Evolutionary conservation across 2,113 vertebrate species (phyloP), one percentile per base, ranked within the genome.

Genomic region (Zosterops hypoxanthus): DNA sequence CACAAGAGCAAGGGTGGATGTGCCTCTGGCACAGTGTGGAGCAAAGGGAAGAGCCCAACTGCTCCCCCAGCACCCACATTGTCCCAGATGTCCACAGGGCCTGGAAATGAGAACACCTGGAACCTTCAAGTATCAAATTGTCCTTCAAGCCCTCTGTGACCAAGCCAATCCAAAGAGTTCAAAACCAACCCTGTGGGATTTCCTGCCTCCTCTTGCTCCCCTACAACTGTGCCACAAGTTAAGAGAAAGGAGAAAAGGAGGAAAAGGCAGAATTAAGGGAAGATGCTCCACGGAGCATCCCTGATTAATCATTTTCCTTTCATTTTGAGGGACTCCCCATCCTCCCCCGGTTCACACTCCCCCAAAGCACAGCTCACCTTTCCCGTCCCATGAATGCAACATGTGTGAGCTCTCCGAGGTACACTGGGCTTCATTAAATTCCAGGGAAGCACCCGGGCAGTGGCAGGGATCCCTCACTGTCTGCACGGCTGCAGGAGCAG

Each of bases 401-500:
- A 2, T 7, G 2, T 7, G 1, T 5, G 6, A 68, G 19, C 44
- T 34, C 39, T 36, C 31, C 10, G 10, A 18, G 61, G 28, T 2
- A 3, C 2, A 0, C 24, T 6, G 39, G 59, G 39, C 9, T 66
- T 25, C 23, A 1, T 53, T 41, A 24, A 73, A 29, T 18, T 26
- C 61, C 70, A 2, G 0, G 56, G 77, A 66, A 72, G 75, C 4
- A 2, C 7, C 18, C 8, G 7, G 55, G 90, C n/a, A 53, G 34
- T 1, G n/a, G 61, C n/a, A n/a, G 53, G 49, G 53, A 60, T 33
- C 14, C 26, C 13, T 76, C 12, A 0, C 1, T 3, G 4, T 15
- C 49, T 5, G 9, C 41, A 55, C 1, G 3, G 71, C 61, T 20
- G 63, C 22, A 18, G 72, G n/a, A 71, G 39, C 24, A 4, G n/a